Percentiles rank a stretch among this genome's conserved stretches.
Evolutionary conservation across 2,888 invertebrate species (phyloP).

Genomic region (Bursaphelenchus okinawaensis): DNA sequence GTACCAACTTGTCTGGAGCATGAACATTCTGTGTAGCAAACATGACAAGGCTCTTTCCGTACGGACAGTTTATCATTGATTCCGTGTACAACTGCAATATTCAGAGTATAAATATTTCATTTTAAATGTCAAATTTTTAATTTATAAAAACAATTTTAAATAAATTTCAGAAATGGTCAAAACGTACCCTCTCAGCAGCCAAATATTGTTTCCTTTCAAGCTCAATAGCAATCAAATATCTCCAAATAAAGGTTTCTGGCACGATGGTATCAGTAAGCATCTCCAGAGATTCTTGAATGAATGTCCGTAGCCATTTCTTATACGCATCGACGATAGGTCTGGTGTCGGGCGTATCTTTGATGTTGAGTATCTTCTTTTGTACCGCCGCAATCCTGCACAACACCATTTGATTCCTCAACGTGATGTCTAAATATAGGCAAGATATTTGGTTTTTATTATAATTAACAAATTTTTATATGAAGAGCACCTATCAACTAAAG

Average conservation of each 20-base stretch:
- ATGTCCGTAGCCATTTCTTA: not conserved
- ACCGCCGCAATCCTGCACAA: not conserved
- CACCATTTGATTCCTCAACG: too few species aligned
- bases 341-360: not conserved
- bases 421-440: too few species aligned
- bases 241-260: conserved; percentile 18
- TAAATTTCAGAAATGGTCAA: conserved; percentile 2
- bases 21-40: conserved; percentile 8
- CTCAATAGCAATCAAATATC: conserved; percentile 2
- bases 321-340: not conserved
- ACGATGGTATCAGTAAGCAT: not conserved
- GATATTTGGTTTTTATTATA: too few species aligned
- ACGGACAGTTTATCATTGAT: conserved; percentile 11
- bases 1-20: not conserved
- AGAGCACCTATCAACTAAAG: too few species aligned
- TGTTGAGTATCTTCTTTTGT: not conserved
- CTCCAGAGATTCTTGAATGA: not conserved
- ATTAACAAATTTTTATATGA: too few species aligned
- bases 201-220: not conserved
- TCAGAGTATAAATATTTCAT: too few species aligned
- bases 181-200: not conserved
- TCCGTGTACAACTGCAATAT: conserved; percentile 13
- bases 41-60: conserved; percentile 9
- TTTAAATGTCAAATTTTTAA: too few species aligned
- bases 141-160: too few species aligned